Evolutionary conservation across 2,888 invertebrate species (phyloP), one percentile per base, ranked within the genome.

Genomic region (Furcula furcula): DNA sequence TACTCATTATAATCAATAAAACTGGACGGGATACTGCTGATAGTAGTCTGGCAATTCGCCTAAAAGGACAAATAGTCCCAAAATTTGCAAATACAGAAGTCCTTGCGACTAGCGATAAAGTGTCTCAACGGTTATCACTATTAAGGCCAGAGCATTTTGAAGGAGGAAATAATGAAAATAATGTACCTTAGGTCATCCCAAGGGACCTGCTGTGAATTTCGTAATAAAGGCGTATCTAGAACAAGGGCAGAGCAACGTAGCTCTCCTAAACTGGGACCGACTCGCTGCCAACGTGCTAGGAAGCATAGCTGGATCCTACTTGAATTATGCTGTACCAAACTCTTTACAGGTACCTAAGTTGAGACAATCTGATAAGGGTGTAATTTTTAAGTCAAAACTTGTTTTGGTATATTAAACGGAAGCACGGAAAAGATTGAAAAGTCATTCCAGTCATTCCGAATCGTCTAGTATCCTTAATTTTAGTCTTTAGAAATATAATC

Each of bases 241-340:
- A 26, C 59, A 65, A 37, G 68, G 65, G 16, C 50, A 64, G 19
- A 61, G 52, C 46, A 87, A 87, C 44, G 82, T 87, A 10, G 76
- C 60, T 10, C 64, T 87, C n/a, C 53, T 87, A 25, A 77, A 86
- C 51, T 87, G 87, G 87, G 64, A 84, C 14, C 63, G 69, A 7
- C 59, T 79, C 39, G 87, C 86, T 16, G 76, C 83, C 1, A 30
- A 60, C 7, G 46, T 55, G 5, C 30, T 57, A 15, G 65, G 71
- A 7, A 63, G 55, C 35, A 36, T 81, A 11, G 41, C 70, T 4
- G 56, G 46, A 16, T 82, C 84, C 3, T 87, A 81, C 48, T 28
- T 76, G 16, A 68, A 62, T 34, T 81, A 76, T 74, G 87, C 85
- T n/a, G 62, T 70, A 6, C 86, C 87, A n/a, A 87, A 87, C 40